Evolutionary conservation across 2,888 invertebrate genomes (phyloP), one percentile per base, ranked within the genome.

Genomic region (Masnerella sp.): DNA sequence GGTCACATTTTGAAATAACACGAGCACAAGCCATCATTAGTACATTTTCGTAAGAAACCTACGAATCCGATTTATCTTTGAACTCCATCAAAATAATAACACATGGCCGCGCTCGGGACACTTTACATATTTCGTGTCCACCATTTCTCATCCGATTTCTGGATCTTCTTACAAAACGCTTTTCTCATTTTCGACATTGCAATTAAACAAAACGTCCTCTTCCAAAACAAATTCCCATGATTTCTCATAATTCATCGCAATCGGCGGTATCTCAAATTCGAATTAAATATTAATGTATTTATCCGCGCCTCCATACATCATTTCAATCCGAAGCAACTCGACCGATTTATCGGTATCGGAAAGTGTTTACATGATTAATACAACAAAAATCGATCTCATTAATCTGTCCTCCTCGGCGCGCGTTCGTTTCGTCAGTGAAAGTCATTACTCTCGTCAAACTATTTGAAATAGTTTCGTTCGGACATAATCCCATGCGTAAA

Each of bases 281-380:
- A 49, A 68, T 59, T 59, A 52, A 58, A 59, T 59, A 59, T 68
- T 59, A 59, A 68, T 59, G 40, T 36, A 58, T 58, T 51, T 58
- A 58, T 58, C 45, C 34, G 22, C 9, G 11, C 42, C n/a, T 43
- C 43, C 42, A 51, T 67, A 58, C 51, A 58, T 67, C 67, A 67
- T 42, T 43, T 28, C 34, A 25, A 32, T 14, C 47, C 45, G 47
- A 38, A 54, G 30, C 47, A 65, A 47, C 43, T 45, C 32, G 30
- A n/a, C 30, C 43, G 45, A 45, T 28, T 12, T 28, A 28, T 28
- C 59, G 43, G 12, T 12, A 20, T 9, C 45, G n/a, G 11, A 5
- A 36, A 51, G 67, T 58, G 58, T 67, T 59, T 59, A 52, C 59
- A 68, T 68, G 59, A 68, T 68, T 59, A 59, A 68, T 68, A 52